These are phyloP conservation scores for Dryas iulia DNA, from an alignment of 1,140 invertebrate genomes.

Conservation along the genomic window DNA sequence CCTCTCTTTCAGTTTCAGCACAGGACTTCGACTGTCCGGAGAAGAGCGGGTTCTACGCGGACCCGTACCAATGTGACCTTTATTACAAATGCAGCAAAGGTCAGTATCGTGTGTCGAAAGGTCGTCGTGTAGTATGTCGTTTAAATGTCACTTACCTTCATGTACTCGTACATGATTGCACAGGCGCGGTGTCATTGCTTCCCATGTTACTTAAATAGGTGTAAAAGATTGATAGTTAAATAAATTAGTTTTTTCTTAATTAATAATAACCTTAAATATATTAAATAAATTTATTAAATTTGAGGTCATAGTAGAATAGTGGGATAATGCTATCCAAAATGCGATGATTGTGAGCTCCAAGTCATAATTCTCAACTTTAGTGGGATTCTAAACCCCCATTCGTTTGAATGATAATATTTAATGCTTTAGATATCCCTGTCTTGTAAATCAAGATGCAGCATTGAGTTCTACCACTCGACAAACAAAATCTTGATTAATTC, in stretches of 20 bases:
- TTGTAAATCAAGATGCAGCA: too few species aligned
- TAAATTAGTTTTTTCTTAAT: neutral
- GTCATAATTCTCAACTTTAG: too few species aligned
- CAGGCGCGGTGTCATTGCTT: constrained; percentile 2
- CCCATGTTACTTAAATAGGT: neutral
- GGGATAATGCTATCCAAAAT: too few species aligned
- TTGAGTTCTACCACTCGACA: too few species aligned
- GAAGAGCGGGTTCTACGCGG: constrained; percentile 87
- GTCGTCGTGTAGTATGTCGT: constrained; percentile 39
- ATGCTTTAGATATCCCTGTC: too few species aligned
- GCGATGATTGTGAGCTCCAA: too few species aligned
- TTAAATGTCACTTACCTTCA: constrained; percentile 51
- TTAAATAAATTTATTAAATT: too few species aligned
- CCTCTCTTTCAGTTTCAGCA: constrained; percentile 63
- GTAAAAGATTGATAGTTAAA: neutral
- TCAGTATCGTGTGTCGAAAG: constrained; percentile 66
- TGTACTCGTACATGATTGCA: constrained; percentile 25
- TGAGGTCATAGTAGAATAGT: too few species aligned
- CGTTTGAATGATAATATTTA: too few species aligned
- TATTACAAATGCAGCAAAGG: constrained; percentile 89
- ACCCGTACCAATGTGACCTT: constrained; percentile 89
- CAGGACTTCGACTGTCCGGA: constrained; percentile 86
- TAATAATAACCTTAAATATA: too few species aligned
- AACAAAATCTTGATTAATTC: too few species aligned
- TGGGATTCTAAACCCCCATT: too few species aligned